Evolutionary conservation across 2,797 vertebrate species (phyloP).

Genomic region (Crocidura indochinensis): DNA sequence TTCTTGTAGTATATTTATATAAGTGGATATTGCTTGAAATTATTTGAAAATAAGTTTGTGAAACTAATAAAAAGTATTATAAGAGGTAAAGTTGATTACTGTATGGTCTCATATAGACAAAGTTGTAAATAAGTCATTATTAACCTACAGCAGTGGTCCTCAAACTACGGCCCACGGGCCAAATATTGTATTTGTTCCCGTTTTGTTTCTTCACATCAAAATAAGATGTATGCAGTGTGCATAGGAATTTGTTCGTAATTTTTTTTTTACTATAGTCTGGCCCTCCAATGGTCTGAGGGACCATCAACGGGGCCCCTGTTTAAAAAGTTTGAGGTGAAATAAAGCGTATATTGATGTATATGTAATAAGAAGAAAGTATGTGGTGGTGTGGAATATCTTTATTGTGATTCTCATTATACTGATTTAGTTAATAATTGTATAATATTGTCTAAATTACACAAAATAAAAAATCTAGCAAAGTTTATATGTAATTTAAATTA

Average conservation of each 20-base stretch:
- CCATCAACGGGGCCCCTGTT: too few relatives aligned
- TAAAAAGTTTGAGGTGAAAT: too few relatives aligned
- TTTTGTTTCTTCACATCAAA: too few relatives aligned
- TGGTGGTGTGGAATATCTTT: neutral
- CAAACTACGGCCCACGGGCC: too few relatives aligned
- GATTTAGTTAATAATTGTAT: neutral
- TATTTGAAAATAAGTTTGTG: neutral
- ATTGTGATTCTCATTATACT: neutral
- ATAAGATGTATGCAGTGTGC: too few relatives aligned
- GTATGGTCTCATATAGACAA: conserved; percentile 9
- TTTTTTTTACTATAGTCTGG: too few relatives aligned
- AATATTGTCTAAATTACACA: conserved; percentile 26
- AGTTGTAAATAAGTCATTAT: conserved; percentile 22
- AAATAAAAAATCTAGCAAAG: neutral
- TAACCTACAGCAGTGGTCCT: neutral
- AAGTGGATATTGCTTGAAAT: neutral
- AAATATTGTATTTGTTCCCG: too few relatives aligned
- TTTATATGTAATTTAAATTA: neutral
- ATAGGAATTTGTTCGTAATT: too few relatives aligned
- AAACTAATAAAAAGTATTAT: neutral
- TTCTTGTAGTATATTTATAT: neutral
- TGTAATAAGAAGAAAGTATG: neutral
- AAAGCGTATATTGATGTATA: neutral
- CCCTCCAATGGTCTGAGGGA: too few relatives aligned
- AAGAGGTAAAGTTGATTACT: neutral